These are phyloP conservation scores for Parnassius apollo DNA, from an alignment of 2,888 invertebrate species.

Conservation along the genomic window DNA sequence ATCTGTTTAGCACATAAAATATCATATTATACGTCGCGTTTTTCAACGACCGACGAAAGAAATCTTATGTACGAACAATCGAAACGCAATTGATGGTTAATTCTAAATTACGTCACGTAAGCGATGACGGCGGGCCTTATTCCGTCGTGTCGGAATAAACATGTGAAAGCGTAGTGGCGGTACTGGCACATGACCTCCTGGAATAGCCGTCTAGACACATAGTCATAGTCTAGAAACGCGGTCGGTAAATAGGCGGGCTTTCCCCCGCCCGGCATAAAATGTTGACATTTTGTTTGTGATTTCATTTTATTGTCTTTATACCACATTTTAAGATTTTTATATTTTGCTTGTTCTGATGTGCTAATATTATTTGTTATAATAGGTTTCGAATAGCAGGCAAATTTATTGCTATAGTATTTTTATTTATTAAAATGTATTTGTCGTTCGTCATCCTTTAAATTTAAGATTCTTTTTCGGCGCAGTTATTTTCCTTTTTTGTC, in stretches of 20 bases:
- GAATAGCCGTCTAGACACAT: constrained; percentile 73
- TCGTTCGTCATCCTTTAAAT: too few species aligned
- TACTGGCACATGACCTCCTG: constrained; percentile 62
- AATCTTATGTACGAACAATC: constrained; percentile 40
- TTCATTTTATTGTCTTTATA: too few species aligned
- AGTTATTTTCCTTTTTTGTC: too few species aligned
- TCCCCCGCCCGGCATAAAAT: constrained; percentile 51
- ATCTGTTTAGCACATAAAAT: too few species aligned
- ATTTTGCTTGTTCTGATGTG: too few species aligned
- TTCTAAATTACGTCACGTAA: constrained; percentile 62
- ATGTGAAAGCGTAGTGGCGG: constrained; percentile 63
- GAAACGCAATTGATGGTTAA: constrained; percentile 47
- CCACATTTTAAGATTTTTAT: too few species aligned
- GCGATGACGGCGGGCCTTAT: constrained; percentile 49
- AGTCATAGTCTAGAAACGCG: constrained; percentile 72
- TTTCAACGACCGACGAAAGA: constrained; percentile 19
- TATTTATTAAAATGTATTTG: too few species aligned
- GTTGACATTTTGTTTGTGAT: too few species aligned
- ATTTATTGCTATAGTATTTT: too few species aligned
- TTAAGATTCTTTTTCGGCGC: too few species aligned
- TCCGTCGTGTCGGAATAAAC: constrained; percentile 55
- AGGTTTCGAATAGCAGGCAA: too few species aligned
- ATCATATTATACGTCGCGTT: not conserved
- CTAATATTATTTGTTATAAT: too few species aligned
- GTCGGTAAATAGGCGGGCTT: constrained; percentile 62